phyloP scores from a whole-genome alignment of 2,888 invertebrate genomes.

The Capitulum mitella region DNA sequence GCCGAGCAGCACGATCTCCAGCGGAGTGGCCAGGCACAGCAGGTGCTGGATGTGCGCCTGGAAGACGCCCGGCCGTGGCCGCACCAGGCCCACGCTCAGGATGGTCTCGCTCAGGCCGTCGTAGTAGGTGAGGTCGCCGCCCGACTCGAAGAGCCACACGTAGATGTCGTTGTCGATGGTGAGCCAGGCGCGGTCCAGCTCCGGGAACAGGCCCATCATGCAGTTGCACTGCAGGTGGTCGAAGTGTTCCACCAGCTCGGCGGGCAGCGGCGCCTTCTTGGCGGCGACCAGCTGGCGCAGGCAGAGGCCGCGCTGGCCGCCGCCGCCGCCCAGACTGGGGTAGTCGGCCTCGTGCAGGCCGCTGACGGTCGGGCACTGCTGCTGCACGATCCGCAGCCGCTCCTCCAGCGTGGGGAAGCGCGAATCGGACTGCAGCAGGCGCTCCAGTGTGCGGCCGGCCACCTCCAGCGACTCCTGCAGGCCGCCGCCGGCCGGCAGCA shows the following conservation, averaged over 20 bases:
- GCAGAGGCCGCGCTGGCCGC: slow-evolving; percentile 49
- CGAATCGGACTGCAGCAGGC: slow-evolving; percentile 60
- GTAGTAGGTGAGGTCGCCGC: slow-evolving; percentile 88
- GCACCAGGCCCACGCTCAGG: slow-evolving; percentile 79
- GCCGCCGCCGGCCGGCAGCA: slow-evolving; percentile 66
- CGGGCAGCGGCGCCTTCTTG: slow-evolving; percentile 79
- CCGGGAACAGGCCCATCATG: slow-evolving; percentile 94
- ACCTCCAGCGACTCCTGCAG: slow-evolving; percentile 65
- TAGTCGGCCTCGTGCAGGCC: slow-evolving; percentile 87
- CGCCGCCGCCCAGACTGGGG: slow-evolving; percentile 62
- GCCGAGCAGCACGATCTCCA: slow-evolving; percentile 85
- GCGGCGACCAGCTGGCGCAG: slow-evolving; percentile 69
- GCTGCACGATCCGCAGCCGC: slow-evolving; percentile 53
- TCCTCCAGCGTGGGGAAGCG: slow-evolving; percentile 64
- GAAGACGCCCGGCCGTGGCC: slow-evolving; percentile 79
- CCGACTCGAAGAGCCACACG: slow-evolving; percentile 95
- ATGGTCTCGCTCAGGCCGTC: slow-evolving; percentile 93
- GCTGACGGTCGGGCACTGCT: slow-evolving; percentile 63
- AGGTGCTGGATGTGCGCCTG: slow-evolving; percentile 83
- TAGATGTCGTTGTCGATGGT: slow-evolving; percentile 97
- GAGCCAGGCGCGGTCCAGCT: slow-evolving; percentile 92
- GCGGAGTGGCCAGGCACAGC: slow-evolving; percentile 84
- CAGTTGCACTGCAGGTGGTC: slow-evolving; percentile 92
- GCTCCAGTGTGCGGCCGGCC: slow-evolving; percentile 72
- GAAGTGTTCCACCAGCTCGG: slow-evolving; percentile 91